Base-by-base conservation (phyloP, 2,797 vertebrate genomes). In the Nothura maculosa region DNA sequence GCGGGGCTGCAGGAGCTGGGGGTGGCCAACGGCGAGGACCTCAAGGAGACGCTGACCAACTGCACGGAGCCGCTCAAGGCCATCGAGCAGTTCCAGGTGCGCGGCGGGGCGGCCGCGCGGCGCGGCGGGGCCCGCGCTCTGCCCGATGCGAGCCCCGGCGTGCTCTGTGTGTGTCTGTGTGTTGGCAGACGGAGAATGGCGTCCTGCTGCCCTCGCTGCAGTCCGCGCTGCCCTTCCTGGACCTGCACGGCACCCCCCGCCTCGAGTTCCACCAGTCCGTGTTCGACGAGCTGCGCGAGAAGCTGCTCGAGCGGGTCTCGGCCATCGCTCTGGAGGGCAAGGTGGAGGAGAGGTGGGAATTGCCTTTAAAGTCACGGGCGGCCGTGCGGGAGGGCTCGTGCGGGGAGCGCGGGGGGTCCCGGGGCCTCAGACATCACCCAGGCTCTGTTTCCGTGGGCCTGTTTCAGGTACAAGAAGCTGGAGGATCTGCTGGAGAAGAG, bases 191-290 rank as follows among this genome's bases (percentile, higher is more conserved):
- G 5, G 99, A 99, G 94, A 99, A 99, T 90, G 99, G 99, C 38
- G 99, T 99, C 95, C 98, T 99, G 73, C 97, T 99, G 97, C 99
- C 99, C 1, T 99, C 99, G 3, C 98, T 99, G 36, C 99, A 99
- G 97, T 99, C 99, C 0, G 99, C 99, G 1, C 96, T 99, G 74
- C 99, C 99, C 24, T 99, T 99, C 97, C 95, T 99, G 88, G 99
- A 99, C 97, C 98, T 99, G 66, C 99, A 99, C 3, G 99, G 99
- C 27, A 99, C 99, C 1, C 99, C 99, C 2, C 98, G 99, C 15
- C 97, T 99, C n/a, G 99, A 99, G 97, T 99, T 99, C 94, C 99
- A 99, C 93, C 99, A 99, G 98, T 99, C 99, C 0, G 99, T 99
- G 36, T 99, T 99, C 10, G 99, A 99, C 4, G 99, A 99, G 97